Percentiles rank a stretch among this genome's conserved stretches.
Conservation (phyloP, 2,888 invertebrate genomes). For the Oscheius sp. region DNA sequence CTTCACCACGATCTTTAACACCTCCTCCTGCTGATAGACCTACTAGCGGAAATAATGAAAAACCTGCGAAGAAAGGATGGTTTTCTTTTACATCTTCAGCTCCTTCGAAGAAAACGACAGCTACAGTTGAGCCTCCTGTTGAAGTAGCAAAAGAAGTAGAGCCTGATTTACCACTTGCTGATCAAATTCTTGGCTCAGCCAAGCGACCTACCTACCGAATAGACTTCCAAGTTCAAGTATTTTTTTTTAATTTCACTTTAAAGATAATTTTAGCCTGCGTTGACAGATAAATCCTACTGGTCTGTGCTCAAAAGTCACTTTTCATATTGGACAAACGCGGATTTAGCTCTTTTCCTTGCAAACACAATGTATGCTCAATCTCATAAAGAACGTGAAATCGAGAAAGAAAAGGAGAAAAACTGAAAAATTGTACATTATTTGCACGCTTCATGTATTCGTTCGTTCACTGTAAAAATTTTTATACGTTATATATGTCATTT, state of each 20-base stretch:
- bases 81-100: constrained; percentile 45
- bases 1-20: constrained; percentile 65
- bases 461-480: not conserved
- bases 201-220: constrained; percentile 47
- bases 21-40: constrained; percentile 51
- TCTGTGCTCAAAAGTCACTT: constrained; percentile 70
- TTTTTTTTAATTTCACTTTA: not conserved
- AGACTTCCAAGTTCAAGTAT: constrained; percentile 55
- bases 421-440: not conserved
- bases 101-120: constrained; percentile 12
- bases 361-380: constrained; percentile 48
- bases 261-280: constrained; percentile 60
- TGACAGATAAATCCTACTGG: constrained; percentile 71
- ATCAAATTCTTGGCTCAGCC: constrained; percentile 47
- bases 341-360: constrained; percentile 60
- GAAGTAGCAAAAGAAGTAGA: constrained; percentile 55
- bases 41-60: constrained; percentile 38
- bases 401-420: constrained; percentile 18
- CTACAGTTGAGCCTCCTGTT: constrained; percentile 37
- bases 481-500: not conserved
- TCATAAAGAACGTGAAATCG: not conserved
- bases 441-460: not conserved
- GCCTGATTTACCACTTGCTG: constrained; percentile 51
- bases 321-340: constrained; percentile 70
- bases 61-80: constrained; percentile 50